Conservation (phyloP, 2,797 vertebrate species). For the Thripadectes ignobilis region DNA sequence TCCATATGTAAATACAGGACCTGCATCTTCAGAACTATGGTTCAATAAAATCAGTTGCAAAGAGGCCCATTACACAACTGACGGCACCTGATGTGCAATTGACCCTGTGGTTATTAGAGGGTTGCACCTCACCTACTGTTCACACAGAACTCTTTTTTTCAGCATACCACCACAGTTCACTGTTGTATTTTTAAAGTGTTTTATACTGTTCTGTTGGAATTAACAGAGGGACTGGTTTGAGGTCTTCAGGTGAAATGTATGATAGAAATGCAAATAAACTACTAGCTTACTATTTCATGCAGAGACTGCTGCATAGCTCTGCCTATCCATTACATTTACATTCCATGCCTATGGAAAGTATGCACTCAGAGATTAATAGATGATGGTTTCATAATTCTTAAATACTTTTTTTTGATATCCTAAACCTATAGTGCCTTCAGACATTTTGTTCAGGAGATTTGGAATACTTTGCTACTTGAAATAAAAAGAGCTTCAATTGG, state of each 20-base stretch:
- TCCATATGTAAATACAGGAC: background rate
- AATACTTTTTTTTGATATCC: conserved; percentile 62
- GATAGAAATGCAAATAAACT: conserved; percentile 47
- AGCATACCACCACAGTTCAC: background rate
- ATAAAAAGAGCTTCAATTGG: conserved; percentile 18
- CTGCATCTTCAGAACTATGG: background rate
- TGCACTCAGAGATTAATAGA: conserved; percentile 42
- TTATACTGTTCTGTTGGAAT: conserved; percentile 1
- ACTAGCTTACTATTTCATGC: conserved; percentile 1
- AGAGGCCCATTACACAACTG: background rate
- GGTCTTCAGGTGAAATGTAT: conserved; percentile 20
- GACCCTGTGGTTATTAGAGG: background rate
- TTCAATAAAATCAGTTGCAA: background rate
- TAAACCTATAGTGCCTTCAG: conserved; percentile 56
- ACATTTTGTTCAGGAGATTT: conserved; percentile 55
- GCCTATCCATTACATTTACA: conserved; percentile 5
- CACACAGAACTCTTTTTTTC: background rate
- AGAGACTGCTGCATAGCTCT: background rate
- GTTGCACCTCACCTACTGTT: background rate
- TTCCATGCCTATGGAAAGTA: conserved; percentile 34
- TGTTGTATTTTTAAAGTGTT: background rate
- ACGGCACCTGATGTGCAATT: background rate
- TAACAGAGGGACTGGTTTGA: background rate
- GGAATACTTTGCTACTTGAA: conserved; percentile 51
- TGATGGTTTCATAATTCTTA: conserved; percentile 55